A percentile compares a stretch with the other conserved stretches of the same genome.
phyloP scores from a whole-genome alignment of 2,113 vertebrate genomes.

The Mustelus asterias region DNA sequence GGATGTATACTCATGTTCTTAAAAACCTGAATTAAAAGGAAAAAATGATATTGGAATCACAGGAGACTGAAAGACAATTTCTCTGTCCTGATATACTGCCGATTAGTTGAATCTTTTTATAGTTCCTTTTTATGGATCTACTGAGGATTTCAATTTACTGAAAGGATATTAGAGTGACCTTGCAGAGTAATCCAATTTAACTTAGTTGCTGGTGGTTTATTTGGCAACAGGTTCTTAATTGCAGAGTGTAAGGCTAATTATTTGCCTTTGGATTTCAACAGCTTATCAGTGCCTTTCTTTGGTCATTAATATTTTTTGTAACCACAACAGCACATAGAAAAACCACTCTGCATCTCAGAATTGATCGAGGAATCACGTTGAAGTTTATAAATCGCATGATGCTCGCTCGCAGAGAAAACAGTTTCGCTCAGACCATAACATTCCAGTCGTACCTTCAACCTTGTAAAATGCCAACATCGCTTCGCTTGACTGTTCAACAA shows the following conservation, averaged over 20 bases:
- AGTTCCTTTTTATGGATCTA: conserved; percentile 4
- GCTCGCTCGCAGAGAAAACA: neutral
- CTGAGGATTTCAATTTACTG: neutral
- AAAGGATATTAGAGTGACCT: neutral
- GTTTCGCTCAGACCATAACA: neutral
- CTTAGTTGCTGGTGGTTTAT: neutral
- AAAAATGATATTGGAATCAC: neutral
- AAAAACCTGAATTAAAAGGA: neutral
- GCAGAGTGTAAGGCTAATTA: neutral
- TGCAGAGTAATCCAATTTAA: conserved; percentile 10
- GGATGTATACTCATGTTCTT: neutral
- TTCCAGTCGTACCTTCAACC: neutral
- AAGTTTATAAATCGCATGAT: neutral
- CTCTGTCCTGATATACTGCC: neutral
- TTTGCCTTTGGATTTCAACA: neutral
- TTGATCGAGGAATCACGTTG: neutral
- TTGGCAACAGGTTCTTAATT: neutral
- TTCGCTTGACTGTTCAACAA: neutral
- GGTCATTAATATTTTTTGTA: neutral
- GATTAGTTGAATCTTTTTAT: conserved; percentile 7
- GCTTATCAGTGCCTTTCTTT: neutral
- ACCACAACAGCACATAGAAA: too few species aligned
- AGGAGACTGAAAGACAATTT: neutral
- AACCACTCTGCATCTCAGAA: neutral
- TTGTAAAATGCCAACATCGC: neutral